Evolutionary conservation across 30 jellyfish, hydroid and myxozoan species (phyloP).

Genomic region (Turritopsis dohrnii): DNA sequence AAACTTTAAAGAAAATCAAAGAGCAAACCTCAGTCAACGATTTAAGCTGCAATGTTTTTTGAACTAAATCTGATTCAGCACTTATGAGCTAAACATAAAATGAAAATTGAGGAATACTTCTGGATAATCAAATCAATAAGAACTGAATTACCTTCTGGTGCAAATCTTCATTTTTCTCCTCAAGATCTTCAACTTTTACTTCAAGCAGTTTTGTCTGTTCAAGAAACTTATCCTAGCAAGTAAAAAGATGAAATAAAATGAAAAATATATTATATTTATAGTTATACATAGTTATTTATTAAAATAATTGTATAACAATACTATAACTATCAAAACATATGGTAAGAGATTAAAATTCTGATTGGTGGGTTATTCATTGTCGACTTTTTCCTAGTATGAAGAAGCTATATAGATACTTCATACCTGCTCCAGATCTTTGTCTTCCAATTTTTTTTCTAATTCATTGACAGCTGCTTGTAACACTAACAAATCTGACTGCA

Average conservation of each 20-base stretch:
- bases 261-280: no score
- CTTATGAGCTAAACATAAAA: slow-evolving; percentile 43
- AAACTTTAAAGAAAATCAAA: background rate
- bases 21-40: slow-evolving; percentile 48
- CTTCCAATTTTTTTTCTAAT: slow-evolving; percentile 57
- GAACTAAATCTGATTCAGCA: slow-evolving; percentile 64
- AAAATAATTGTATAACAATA: no score
- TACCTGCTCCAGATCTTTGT: slow-evolving; percentile 21
- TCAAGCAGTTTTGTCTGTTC: slow-evolving; percentile 17
- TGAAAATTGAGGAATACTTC: background rate
- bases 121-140: background rate
- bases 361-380: no score
- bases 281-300: no score
- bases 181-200: slow-evolving; percentile 43
- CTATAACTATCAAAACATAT: no score
- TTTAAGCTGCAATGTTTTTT: slow-evolving; percentile 43
- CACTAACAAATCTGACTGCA: slow-evolving; percentile 74
- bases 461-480: slow-evolving; percentile 68
- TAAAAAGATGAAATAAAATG: no score
- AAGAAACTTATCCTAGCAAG: background rate
- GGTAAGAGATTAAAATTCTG: no score
- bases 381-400: no score
- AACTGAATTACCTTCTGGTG: slow-evolving; percentile 48
- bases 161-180: slow-evolving; percentile 41
- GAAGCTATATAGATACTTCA: background rate